A percentile compares a stretch with the other conserved stretches of the same genome.
phyloP scores from a whole-genome alignment of 2,113 vertebrate species.

The Catagonus wagneri region DNA sequence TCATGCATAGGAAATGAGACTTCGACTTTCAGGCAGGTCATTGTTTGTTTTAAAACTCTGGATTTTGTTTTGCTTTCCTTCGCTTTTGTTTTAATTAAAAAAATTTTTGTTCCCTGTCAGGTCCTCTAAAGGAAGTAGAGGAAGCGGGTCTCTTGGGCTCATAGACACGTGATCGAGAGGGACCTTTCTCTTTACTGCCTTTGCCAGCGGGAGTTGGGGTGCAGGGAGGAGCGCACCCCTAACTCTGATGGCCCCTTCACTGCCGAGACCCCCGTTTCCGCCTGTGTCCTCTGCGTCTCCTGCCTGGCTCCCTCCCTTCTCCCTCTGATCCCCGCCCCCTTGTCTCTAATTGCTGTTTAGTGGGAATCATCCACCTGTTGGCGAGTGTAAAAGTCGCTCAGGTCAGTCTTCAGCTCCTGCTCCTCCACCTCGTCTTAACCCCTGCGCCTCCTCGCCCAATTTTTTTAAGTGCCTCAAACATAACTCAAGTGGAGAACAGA shows the following conservation, averaged over 20 bases:
- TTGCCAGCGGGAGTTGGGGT: not conserved
- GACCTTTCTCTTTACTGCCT: not conserved
- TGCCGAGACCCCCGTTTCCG: too few relatives aligned
- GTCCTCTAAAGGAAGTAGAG: constrained; percentile 22
- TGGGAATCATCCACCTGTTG: constrained; percentile 44
- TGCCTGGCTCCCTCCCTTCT: not conserved
- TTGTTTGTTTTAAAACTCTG: constrained; percentile 35
- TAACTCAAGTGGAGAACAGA: constrained; percentile 88
- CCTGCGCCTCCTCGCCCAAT: constrained; percentile 89
- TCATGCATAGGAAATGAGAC: constrained; percentile 6
- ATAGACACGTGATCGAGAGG: not conserved
- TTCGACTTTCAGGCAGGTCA: constrained; percentile 17
- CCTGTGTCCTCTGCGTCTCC: not conserved
- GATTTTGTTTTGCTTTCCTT: constrained; percentile 17
- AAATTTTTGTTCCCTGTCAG: not conserved
- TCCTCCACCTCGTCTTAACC: constrained; percentile 85
- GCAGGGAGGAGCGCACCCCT: not conserved
- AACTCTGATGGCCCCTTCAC: not conserved
- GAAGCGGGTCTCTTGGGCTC: not conserved
- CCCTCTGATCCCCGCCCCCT: not conserved
- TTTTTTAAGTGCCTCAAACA: constrained; percentile 89
- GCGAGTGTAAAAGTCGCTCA: constrained; percentile 73
- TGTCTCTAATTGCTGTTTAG: constrained; percentile 74
- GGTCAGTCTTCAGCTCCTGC: constrained; percentile 81
- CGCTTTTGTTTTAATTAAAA: not conserved